Conservation (phyloP, 1,140 invertebrate species). For the Bombus turneri region DNA sequence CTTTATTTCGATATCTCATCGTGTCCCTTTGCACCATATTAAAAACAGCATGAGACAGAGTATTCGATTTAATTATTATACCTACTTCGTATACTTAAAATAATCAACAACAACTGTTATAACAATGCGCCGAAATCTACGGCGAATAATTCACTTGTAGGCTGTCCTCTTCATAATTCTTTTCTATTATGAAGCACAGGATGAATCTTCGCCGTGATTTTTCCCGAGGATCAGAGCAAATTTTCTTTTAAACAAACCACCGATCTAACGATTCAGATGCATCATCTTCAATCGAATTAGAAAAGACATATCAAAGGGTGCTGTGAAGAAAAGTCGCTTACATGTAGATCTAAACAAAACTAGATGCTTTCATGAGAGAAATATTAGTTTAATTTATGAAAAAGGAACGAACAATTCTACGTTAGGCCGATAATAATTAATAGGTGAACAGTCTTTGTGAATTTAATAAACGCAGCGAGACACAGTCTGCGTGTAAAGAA, state of each 20-base stretch:
- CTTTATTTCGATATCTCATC: conserved; percentile 65
- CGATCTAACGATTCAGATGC: not conserved
- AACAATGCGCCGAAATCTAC: conserved; percentile 69
- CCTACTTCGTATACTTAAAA: conserved; percentile 66
- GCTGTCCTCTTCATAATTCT: conserved; percentile 7
- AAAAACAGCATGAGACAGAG: conserved; percentile 16
- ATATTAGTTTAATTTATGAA: conserved; percentile 32
- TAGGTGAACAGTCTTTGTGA: conserved; percentile 57
- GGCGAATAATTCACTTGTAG: conserved; percentile 15
- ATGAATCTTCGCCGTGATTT: conserved; percentile 24
- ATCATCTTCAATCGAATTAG: not conserved
- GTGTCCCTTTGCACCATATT: conserved; percentile 23
- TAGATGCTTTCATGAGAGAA: not conserved
- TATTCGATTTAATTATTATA: conserved; percentile 15
- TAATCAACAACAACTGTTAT: conserved; percentile 77
- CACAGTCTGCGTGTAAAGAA: conserved; percentile 19
- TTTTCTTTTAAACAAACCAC: no score
- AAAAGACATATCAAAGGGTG: not conserved
- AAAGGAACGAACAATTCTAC: conserved; percentile 34
- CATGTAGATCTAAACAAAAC: conserved; percentile 15
- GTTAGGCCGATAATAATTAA: conserved; percentile 33
- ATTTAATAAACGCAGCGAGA: conserved; percentile 27
- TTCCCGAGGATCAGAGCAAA: not conserved
- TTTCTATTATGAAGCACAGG: conserved; percentile 7
- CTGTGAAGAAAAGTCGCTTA: conserved; percentile 1